Base-by-base conservation (phyloP, 2,888 invertebrate genomes). In the Agrochola macilenta region DNA sequence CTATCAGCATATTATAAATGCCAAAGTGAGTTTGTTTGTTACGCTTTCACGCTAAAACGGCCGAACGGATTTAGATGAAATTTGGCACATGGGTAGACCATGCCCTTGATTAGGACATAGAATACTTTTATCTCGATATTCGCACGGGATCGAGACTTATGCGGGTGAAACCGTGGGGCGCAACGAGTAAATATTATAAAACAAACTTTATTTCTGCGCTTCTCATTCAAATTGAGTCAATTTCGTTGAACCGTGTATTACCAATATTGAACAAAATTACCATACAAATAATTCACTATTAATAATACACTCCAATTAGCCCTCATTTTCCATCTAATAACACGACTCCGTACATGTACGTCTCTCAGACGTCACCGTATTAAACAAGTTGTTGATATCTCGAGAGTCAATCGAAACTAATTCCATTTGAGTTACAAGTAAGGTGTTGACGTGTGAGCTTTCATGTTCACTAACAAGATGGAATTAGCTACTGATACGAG, bases 401-500 rank as follows among this genome's bases (percentile, higher is more conserved):
- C 39, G 17, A 60, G 79, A 65, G 75, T 63, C 75, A 86, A 87
- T 88, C 69, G 20, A 43, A 79, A 74, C 78, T 88, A 86, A 86
- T 86, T 78, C 78, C 76, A 65, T 52, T 66, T 20, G 35, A 74
- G 52, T 74, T 49, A 65, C 72, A 39, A 79, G 79, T 68, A 65
- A 74, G 76, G 68, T 80, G 66, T 20, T 57, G 71, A 69, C 39
- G 70, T 63, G 71, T 8, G 39, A 66, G 86, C 83, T 82, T 75
- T 78, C 70, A 58, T 78, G 72, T 70, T 65, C 60, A 52, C 54
- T 73, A 75, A 87, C 70, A 54, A 73, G 76, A 69, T 75, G 23
- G 52, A 54, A 77, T 84, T 82, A 76, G 57, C 57, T 57, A 54
- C 58, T 64, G 73, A 81, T 76, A 78, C 39, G 46, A 71, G 30